Base-by-base conservation (phyloP, 2,888 invertebrate species). In the Caenorhabditis drosophilae region DNA sequence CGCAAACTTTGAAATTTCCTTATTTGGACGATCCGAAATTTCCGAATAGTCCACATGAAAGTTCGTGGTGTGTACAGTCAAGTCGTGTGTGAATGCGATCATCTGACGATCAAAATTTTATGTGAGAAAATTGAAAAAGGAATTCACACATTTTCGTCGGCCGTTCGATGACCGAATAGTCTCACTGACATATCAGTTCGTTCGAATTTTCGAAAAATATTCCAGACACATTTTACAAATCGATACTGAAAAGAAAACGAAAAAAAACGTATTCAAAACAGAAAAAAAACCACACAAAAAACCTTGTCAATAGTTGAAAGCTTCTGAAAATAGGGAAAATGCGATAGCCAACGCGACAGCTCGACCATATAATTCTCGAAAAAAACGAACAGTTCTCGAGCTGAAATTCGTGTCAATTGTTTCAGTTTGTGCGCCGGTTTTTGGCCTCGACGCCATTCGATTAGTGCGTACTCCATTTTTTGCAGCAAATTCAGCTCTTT, bases 391-490 rank as follows among this genome's bases (percentile, higher is more conserved):
- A 31, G 7, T 9, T 31, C 31, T 12, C 31, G 6, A 9, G 12
- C 31, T 12, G 31, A 12, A 31, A 31, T 31, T 9, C 31, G 6
- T 31, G 6, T 31, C 31, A 31, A 31, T 31, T 9, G 31, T 31
- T 31, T 31, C 31, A 31, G 31, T 9, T 31, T 31, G 6, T 31
- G 7, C 31, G 12, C 7, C 6, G 7, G 7, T 31, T 64, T 54
- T 16, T 58, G 53, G 26, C 49, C 38, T 40, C 25, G 51, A 12
- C 59, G 36, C 41, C 54, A 54, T 15, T 36, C 31, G n/a, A 23
- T 41, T 44, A 66, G 45, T 15, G 66, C 66, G 50, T 54, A 66
- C 23, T 66, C 56, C 66, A 66, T 66, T 40, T 48, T 59, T 7
- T 47, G 50, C 12, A 66, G 20, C 2, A 56, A 31, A 31, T 31